Evolutionary conservation across 2,888 invertebrate species (phyloP).

Genomic region (Noctua janthina): DNA sequence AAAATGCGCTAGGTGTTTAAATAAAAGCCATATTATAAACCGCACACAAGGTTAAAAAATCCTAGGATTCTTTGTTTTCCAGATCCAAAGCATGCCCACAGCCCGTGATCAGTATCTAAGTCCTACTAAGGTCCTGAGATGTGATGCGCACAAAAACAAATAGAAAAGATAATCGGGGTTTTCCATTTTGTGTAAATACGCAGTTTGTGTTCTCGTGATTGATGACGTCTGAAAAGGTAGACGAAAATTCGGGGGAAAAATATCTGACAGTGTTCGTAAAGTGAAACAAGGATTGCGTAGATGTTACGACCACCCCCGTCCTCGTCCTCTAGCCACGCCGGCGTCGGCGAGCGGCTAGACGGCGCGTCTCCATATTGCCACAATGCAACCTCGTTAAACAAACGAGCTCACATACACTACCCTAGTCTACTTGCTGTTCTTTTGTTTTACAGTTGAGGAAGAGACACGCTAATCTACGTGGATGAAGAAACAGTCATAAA

Average conservation of each 20-base stretch:
- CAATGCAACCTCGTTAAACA: constrained; percentile 77
- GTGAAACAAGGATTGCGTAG: constrained; percentile 60
- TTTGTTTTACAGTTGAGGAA: constrained; percentile 66
- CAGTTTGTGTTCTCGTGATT: constrained; percentile 39
- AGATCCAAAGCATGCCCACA: background rate
- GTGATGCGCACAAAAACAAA: constrained; percentile 40
- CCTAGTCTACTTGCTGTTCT: constrained; percentile 65
- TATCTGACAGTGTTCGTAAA: constrained; percentile 42
- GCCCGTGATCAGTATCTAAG: background rate
- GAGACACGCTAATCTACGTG: constrained; percentile 41
- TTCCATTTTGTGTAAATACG: constrained; percentile 43
- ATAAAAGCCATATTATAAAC: background rate
- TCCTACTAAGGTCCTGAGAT: constrained; percentile 25
- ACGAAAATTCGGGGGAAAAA: constrained; percentile 46
- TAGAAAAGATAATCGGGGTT: constrained; percentile 32
- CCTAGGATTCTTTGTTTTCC: background rate
- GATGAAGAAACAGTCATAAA: constrained; percentile 53
- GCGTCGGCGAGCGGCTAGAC: constrained; percentile 81
- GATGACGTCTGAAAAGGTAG: constrained; percentile 49
- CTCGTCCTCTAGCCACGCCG: constrained; percentile 55
- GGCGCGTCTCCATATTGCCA: constrained; percentile 80
- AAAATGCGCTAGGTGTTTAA: constrained; percentile 20
- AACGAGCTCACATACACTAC: constrained; percentile 70
- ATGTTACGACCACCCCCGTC: constrained; percentile 61
- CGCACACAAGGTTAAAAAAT: background rate